Base-by-base conservation (phyloP, 2,888 invertebrate species). In the Osmoderma eremita region DNA sequence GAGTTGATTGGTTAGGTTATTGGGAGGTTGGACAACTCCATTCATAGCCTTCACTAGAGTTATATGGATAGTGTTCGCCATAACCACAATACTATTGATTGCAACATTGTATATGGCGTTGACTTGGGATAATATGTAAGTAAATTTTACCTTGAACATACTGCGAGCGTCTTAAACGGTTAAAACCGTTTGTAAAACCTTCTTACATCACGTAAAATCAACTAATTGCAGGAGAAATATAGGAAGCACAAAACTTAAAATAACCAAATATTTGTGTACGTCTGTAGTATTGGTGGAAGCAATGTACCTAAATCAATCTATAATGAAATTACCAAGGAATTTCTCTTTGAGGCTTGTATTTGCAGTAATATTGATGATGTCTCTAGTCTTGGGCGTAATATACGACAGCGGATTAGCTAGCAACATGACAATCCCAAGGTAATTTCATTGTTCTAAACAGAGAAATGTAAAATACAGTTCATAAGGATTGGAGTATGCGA, bases 331-430 rank as follows among this genome's bases (percentile, higher is more conserved):
- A 20, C 68, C 68, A 10, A 17, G 4, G 6, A 42, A 61, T 12
- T 51, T 51, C n/a, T 58, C 17, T 10, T 24, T 65, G 2, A 64
- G 68, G 42, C 30, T 68, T 18, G 65, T 68, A 15, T 68, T 61
- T 20, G 58, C 61, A 3, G 50, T 65, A 42, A 65, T 87, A 51
- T 80, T 87, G 67, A 72, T 86, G 49, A 84, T 86, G 45, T 87
- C 87, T 50, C 80, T 90, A 56, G 83, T 90, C 24, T 79, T 90
- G 49, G 86, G 87, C 20, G 88, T 87, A 68, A 86, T 87, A 0
- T 91, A 90, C 75, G 85, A 87, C 13, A 89, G 90, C 54, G 91
- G 90, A 0, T 79, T 91, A 42, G 86, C 90, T 8, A 88, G 88
- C 50, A 86, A 88, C 22, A 85, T 90, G 77, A 90, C 91, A 0